Evolutionary conservation across 2,113 vertebrate species (phyloP), one percentile per base, ranked within the genome.

Genomic region (Brienomyrus longianalis): DNA sequence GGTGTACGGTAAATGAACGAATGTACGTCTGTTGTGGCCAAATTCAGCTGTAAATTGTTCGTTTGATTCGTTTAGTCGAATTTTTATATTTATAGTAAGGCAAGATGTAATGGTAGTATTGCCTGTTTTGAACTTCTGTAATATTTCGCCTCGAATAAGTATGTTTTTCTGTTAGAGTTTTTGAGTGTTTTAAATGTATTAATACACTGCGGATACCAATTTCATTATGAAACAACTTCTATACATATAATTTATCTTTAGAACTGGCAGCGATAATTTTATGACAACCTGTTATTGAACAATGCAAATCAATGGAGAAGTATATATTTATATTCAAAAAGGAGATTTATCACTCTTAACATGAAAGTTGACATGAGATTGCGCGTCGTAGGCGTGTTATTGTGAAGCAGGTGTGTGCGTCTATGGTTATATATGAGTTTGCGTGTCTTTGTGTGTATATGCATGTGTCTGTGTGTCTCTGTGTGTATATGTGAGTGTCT

Each of bases 351-450:
- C 7, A 43, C 11, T 80, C 66, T 10, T 54, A 77, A 39, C 19
- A 43, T 21, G 31, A 80, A 92, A 89, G 93, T 92, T 90, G 92
- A 92, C 77, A 92, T 90, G 9, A 43, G 10, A 47, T 21, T 2
- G 6, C 31, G 70, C 11, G 45, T 39, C 48, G 83, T 48, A 84
- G 17, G 23, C 39, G 83, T 84, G 83, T 48, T 47, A 50, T 21
- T 84, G 83, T 48, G 43, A 21, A 48, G 8, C 59, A 62, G 77
- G 59, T 84, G 45, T 88, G 83, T 54, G 43, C 48, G 89, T 88
- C 45, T 35, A 83, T 62, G 52, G 50, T 80, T 84, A 74, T 88
- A 87, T 48, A 19, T 74, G 45, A 84, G 56, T n/a, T 27, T 85
- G 83, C 88, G 89, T 90, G 87, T 80, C 23, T 85, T 87, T 47